Base-by-base conservation (phyloP, 2,113 vertebrate species). In the Eulacestoma nigropectus region DNA sequence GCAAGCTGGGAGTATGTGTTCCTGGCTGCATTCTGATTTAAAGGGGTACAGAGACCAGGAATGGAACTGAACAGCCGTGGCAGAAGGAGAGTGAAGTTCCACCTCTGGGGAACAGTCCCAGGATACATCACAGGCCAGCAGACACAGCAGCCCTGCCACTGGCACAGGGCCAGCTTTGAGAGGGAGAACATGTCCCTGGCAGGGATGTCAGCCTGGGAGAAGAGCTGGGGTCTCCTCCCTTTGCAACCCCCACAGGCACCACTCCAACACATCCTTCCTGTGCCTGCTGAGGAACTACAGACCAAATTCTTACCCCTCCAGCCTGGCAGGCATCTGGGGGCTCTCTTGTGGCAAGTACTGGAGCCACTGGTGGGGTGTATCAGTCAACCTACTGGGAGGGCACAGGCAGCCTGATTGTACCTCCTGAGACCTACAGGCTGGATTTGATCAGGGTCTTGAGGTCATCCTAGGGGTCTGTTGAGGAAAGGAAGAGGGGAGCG, bases 1-100 rank as follows among this genome's bases (percentile, higher is more conserved):
- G 93, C 92, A 97, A 86, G 70, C 70, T 95, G 91, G 80, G 85
- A 96, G 47, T 83, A 39, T 82, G 59, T 72, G 72, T 75, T 93
- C 57, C 88, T 87, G 73, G 53, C 79, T 90, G 79, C 68, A 86
- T 92, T 88, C 73, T 95, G 88, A 88, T 96, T 91, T 83, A 65
- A 81, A 62, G 29, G 26, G 25, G 9, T 52, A 16, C 8, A 60
- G 47, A 63, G 18, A 25, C 27, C 63, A 44, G 10, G 33, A 0
- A 0, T 41, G 39, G 25, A 63, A 21, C 35, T 56, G 60, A 83
- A 49, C 32, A 49, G 27, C 5, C 13, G 47, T 74, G 52, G 44
- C 27, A 92, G 67, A 74, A 63, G 19, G 72, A 60, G 14, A 13
- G 21, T 52, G 42, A 82, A 57, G 10, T 33, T 29, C 80, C 39